Evolutionary conservation across 2,113 vertebrate genomes (phyloP).

Genomic region (Anser cygnoides): DNA sequence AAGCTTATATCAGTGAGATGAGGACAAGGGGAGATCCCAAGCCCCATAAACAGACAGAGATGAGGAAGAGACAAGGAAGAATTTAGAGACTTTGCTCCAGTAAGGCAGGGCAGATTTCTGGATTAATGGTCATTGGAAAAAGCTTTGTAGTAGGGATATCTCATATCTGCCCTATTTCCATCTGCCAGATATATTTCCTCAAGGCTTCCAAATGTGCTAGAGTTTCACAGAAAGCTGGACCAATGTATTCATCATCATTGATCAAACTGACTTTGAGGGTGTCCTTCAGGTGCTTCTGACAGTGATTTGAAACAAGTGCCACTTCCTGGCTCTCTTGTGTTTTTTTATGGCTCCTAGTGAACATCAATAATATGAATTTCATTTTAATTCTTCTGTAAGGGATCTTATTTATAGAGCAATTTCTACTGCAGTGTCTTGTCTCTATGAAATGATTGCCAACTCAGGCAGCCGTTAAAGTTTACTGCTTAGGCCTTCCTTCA

Average conservation of each 20-base stretch:
- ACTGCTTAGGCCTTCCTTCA: slow-evolving; percentile 81
- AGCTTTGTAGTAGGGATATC: neutral
- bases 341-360: slow-evolving; percentile 73
- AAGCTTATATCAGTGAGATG: neutral
- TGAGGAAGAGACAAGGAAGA: neutral
- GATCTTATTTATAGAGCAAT: slow-evolving; percentile 85
- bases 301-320: slow-evolving; percentile 75
- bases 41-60: neutral
- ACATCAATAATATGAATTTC: slow-evolving; percentile 82
- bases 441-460: slow-evolving; percentile 82
- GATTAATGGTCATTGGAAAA: slow-evolving; percentile 11
- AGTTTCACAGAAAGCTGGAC: slow-evolving; percentile 30
- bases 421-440: slow-evolving; percentile 78
- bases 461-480: slow-evolving; percentile 81
- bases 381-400: slow-evolving; percentile 84
- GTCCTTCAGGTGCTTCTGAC: slow-evolving; percentile 73
- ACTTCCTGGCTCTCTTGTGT: slow-evolving; percentile 63
- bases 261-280: slow-evolving; percentile 73
- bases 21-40: neutral
- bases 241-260: slow-evolving; percentile 57
- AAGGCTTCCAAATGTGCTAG: slow-evolving; percentile 65
- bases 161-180: slow-evolving; percentile 37
- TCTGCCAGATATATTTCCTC: slow-evolving; percentile 61
- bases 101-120: neutral
- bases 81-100: neutral